Evolutionary conservation across 2,888 invertebrate species (phyloP).

Genomic region (Papilio demoleus): DNA sequence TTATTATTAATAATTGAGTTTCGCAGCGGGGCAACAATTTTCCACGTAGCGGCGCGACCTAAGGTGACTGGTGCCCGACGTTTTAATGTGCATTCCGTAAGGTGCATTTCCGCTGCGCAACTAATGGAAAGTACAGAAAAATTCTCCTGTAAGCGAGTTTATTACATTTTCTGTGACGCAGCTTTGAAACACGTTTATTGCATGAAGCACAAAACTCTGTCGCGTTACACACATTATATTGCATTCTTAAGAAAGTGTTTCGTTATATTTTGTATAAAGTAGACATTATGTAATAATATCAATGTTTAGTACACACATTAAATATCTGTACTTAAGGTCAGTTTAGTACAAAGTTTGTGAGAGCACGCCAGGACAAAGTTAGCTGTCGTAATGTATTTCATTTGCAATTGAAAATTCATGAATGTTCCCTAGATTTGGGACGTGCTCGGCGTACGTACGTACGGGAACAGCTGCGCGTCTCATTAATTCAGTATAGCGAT

Average conservation of each 20-base stretch:
- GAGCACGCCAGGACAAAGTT: slow-evolving; percentile 6
- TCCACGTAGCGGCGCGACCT: neutral
- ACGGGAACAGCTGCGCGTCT: slow-evolving; percentile 24
- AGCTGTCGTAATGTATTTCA: slow-evolving; percentile 19
- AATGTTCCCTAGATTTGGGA: slow-evolving; percentile 20
- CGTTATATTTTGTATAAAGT: neutral
- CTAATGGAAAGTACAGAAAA: slow-evolving; percentile 30
- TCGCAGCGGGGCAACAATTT: neutral
- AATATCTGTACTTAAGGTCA: neutral
- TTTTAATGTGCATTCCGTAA: slow-evolving; percentile 18
- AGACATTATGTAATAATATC: too few species aligned
- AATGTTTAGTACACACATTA: neutral
- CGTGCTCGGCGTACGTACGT: slow-evolving; percentile 16
- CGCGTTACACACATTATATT: slow-evolving; percentile 29
- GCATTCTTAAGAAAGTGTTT: slow-evolving; percentile 20
- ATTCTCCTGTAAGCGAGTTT: slow-evolving; percentile 27
- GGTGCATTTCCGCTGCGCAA: slow-evolving; percentile 9
- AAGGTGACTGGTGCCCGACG: neutral
- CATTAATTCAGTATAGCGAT: slow-evolving; percentile 26
- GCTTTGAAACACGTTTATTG: slow-evolving; percentile 31
- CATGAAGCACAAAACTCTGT: slow-evolving; percentile 29
- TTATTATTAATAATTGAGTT: neutral
- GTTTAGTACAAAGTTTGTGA: neutral
- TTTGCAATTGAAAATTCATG: slow-evolving; percentile 29
- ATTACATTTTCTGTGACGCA: slow-evolving; percentile 32